phyloP scores from a whole-genome alignment of 2,888 invertebrate species.

The Caenorhabditis sinica region DNA sequence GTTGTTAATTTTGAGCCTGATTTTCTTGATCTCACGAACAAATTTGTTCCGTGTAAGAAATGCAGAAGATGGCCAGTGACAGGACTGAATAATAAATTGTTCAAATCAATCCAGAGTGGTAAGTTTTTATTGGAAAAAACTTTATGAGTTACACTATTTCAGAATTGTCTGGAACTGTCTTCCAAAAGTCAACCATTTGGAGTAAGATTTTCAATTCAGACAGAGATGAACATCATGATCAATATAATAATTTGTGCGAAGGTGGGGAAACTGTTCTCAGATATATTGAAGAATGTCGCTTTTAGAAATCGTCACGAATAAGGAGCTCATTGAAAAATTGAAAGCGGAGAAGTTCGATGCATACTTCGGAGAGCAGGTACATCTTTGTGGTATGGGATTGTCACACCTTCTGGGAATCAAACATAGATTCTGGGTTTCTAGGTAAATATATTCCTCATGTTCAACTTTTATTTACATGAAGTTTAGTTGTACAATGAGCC shows the following conservation, averaged over 20 bases:
- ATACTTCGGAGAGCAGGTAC: constrained; percentile 73
- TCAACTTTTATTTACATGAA: not conserved
- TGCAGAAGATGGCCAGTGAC: constrained; percentile 68
- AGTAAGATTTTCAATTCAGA: constrained; percentile 40
- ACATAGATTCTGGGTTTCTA: constrained; percentile 75
- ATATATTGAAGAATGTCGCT: not conserved
- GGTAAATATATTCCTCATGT: constrained; percentile 50
- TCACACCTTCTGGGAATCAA: constrained; percentile 70
- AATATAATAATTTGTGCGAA: constrained; percentile 62
- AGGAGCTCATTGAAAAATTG: constrained; percentile 65
- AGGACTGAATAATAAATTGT: constrained; percentile 52
- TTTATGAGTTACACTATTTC: not conserved
- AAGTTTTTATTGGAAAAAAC: not conserved
- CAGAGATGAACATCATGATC: constrained; percentile 58
- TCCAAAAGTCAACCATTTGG: constrained; percentile 52
- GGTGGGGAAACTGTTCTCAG: constrained; percentile 3
- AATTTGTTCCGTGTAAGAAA: constrained; percentile 60
- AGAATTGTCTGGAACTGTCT: constrained; percentile 49
- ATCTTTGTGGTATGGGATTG: constrained; percentile 72
- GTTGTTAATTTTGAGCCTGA: constrained; percentile 75
- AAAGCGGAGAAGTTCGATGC: constrained; percentile 75
- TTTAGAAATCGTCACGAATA: constrained; percentile 68
- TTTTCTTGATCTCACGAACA: constrained; percentile 62
- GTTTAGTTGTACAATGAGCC: constrained; percentile 63
- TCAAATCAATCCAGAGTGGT: constrained; percentile 58